Percentiles rank a stretch among this genome's conserved stretches.
Evolutionary conservation across 2,797 vertebrate genomes (phyloP).

Genomic region (Thripadectes ignobilis): DNA sequence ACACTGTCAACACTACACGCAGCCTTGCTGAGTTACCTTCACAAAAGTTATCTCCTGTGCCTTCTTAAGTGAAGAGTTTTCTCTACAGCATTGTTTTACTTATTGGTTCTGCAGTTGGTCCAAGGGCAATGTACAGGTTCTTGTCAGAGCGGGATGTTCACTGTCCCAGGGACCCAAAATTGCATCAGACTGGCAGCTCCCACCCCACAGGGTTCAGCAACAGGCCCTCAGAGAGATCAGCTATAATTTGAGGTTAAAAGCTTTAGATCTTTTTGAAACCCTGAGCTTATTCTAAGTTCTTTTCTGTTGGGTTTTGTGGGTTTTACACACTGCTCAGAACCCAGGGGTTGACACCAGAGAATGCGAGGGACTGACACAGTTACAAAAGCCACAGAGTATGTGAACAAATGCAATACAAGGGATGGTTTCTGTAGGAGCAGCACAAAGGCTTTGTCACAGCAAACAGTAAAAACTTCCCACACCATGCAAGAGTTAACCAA

Average conservation of each 20-base stretch:
- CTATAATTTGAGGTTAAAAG: neutral
- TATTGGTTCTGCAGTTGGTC: neutral
- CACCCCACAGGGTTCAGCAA: neutral
- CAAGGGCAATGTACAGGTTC: neutral
- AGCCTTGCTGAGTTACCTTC: neutral
- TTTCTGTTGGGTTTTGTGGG: neutral
- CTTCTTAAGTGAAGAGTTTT: neutral
- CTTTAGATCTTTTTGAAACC: neutral
- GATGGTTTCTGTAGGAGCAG: neutral
- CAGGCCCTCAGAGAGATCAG: neutral
- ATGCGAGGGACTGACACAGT: neutral
- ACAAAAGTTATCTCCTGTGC: neutral
- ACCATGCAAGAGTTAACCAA: neutral
- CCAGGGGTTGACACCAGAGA: neutral
- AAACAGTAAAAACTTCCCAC: neutral
- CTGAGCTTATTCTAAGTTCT: neutral
- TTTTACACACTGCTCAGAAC: neutral
- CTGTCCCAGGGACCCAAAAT: neutral
- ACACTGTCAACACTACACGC: neutral
- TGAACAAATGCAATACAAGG: neutral
- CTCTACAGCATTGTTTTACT: neutral
- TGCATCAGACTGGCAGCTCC: neutral
- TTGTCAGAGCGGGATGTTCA: neutral
- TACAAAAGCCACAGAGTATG: neutral
- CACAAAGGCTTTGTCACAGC: neutral